Evolutionary conservation across 2,797 vertebrate species (phyloP), one percentile per base, ranked within the genome.

Genomic region (Argentina silus): DNA sequence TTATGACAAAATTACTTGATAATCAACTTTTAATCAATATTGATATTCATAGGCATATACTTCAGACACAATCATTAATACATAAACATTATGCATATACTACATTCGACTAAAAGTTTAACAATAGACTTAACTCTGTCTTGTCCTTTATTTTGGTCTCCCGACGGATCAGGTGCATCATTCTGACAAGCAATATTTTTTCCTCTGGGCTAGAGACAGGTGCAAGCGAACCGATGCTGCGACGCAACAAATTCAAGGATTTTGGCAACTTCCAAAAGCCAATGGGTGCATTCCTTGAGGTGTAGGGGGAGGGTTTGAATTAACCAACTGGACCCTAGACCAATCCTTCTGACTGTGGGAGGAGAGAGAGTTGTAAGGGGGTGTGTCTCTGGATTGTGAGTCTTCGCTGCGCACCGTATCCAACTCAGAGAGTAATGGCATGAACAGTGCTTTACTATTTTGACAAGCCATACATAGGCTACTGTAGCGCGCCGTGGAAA

Each of bases 401-500:
- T 89, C 88, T 90, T 83, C 85, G 91, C 90, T 88, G 91, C 91
- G 90, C 78, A 92, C 81, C 86, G 91, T 87, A 83, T 83, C 81
- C 82, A 93, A 94, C 87, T 92, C 89, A 77, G 77, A 88, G 91
- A 93, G 90, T 92, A 92, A 93, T 93, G 89, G 88, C 85, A 92
- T 83, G 92, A 93, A 86, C 87, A 67, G 83, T 84, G 89, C 85
- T 84, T 83, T 79, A 85, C 88, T 89, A 84, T 92, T 89, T 83
- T 87, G 91, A 85, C 86, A 79, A 85, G 86, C 79, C 83, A 82
- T 76, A 62, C 69, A 66, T 78, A 17, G 47, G 21, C 59, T 67
- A 48, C 9, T 50, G 67, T 63, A 67, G 81, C 79, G 84, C 86
- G 77, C 86, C 70, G 59, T 77, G 84, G 86, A 89, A 89, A 85